Evolutionary conservation across 2,888 invertebrate species (phyloP).

Genomic region (Galerucella calmariensis): DNA sequence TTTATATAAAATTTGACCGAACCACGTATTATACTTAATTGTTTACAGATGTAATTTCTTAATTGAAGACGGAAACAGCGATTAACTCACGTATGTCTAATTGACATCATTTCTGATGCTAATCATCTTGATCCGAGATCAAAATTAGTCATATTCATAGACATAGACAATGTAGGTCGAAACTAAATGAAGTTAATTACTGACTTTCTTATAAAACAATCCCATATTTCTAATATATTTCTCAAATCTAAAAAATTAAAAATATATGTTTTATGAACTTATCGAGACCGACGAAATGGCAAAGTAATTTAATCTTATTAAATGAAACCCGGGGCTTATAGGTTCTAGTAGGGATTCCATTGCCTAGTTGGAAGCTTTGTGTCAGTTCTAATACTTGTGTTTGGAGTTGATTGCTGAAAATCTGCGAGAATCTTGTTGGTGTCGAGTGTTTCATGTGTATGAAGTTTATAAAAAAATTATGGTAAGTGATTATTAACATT

Average conservation of each 20-base stretch:
- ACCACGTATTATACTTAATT: background rate
- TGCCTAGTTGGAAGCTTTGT: conserved; percentile 36
- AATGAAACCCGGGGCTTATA: conserved; percentile 48
- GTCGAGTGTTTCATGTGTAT: conserved; percentile 10
- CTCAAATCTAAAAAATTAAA: conserved; percentile 6
- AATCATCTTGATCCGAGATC: conserved; percentile 18
- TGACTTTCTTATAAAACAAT: conserved; percentile 26
- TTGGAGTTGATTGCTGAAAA: conserved; percentile 12
- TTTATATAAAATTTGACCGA: background rate
- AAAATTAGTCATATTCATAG: conserved; percentile 28
- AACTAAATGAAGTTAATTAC: conserved; percentile 34
- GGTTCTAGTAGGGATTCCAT: conserved; percentile 46
- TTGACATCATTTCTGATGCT: conserved; percentile 27
- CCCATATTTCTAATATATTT: conserved; percentile 25
- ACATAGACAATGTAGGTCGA: conserved; percentile 29
- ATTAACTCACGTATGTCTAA: conserved; percentile 20
- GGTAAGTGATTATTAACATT: background rate
- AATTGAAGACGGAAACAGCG: conserved; percentile 18
- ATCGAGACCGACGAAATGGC: conserved; percentile 45
- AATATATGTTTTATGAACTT: conserved; percentile 11
- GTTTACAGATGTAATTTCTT: background rate
- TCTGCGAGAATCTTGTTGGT: background rate
- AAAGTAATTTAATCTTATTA: conserved; percentile 54
- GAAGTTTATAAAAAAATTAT: background rate
- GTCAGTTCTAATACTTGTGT: conserved; percentile 31